A percentile compares a stretch with the other conserved stretches of the same genome.
phyloP scores from a whole-genome alignment of 1,140 invertebrate genomes.

The Thalassaphorura encarpata region DNA sequence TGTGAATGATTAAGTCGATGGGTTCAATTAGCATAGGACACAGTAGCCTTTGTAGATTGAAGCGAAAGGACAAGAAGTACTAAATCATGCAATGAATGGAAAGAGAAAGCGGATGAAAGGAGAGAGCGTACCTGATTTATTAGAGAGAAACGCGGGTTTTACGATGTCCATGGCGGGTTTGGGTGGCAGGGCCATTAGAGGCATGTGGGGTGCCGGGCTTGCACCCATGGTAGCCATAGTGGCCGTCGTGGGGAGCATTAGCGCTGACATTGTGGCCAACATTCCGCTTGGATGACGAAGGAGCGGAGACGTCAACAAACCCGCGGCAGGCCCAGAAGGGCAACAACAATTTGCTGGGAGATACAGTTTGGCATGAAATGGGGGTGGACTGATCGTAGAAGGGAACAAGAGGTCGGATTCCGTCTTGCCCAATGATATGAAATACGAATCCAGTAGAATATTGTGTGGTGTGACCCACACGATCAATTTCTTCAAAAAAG shows the following conservation, averaged over 20 bases:
- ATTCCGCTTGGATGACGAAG: constrained; percentile 29
- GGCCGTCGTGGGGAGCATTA: constrained; percentile 32
- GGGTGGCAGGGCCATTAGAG: constrained; percentile 19
- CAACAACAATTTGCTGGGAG: constrained; percentile 32
- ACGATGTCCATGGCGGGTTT: constrained; percentile 18
- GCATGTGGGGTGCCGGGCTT: constrained; percentile 21
- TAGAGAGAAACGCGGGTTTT: constrained; percentile 13
- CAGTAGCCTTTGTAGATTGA: too few relatives aligned
- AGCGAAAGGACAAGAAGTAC: too few relatives aligned
- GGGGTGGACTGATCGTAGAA: constrained; percentile 26
- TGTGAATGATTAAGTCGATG: not conserved
- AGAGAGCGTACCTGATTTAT: constrained; percentile 28
- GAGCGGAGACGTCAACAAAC: constrained; percentile 30
- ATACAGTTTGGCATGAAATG: constrained; percentile 33
- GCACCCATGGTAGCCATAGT: constrained; percentile 22
- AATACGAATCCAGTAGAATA: too few relatives aligned
- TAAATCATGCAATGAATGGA: too few relatives aligned
- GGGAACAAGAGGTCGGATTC: constrained; percentile 31
- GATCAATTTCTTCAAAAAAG: too few relatives aligned
- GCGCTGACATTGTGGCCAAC: constrained; percentile 32
- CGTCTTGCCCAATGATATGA: too few relatives aligned
- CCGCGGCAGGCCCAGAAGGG: constrained; percentile 29
- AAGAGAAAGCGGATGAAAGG: not conserved
- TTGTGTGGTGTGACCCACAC: too few relatives aligned
- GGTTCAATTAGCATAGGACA: not conserved